Percentiles rank a stretch among this genome's conserved stretches.
Evolutionary conservation across 2,888 invertebrate species (phyloP).

Genomic region (Caenorhabditis sulstoni): DNA sequence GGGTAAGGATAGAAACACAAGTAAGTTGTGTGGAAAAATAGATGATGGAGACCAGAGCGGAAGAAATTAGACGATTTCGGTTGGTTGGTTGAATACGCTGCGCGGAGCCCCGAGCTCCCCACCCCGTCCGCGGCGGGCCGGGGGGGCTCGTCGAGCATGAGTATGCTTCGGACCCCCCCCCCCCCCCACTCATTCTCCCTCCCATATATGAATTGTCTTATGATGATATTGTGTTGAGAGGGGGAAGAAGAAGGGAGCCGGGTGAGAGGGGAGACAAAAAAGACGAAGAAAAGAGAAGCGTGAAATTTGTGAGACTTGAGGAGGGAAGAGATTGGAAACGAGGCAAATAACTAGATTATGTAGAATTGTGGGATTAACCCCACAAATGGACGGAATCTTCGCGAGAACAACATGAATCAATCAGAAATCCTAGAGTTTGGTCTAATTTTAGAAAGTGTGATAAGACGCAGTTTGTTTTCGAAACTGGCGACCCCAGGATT

Average conservation of each 20-base stretch:
- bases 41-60: slow-evolving; percentile 60
- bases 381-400: too few relatives aligned
- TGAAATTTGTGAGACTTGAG: too few relatives aligned
- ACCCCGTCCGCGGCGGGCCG: slow-evolving; percentile 2
- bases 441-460: slow-evolving; percentile 21
- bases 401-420: slow-evolving; percentile 1
- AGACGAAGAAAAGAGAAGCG: neutral
- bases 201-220: slow-evolving; percentile 50
- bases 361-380: too few relatives aligned
- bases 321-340: too few relatives aligned
- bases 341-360: too few relatives aligned
- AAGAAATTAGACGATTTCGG: slow-evolving; percentile 65
- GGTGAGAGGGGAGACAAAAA: neutral
- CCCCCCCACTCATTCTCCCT: neutral
- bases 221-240: slow-evolving; percentile 39
- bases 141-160: slow-evolving; percentile 41
- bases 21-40: slow-evolving; percentile 57
- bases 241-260: slow-evolving; percentile 1
- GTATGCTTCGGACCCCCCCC: slow-evolving; percentile 22
- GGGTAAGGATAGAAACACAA: slow-evolving; percentile 36
- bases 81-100: slow-evolving; percentile 60
- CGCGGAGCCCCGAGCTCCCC: too few relatives aligned
- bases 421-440: slow-evolving; percentile 8
- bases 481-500: too few relatives aligned
- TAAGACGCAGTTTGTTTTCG: too few relatives aligned